phyloP scores from a whole-genome alignment of 1,140 invertebrate species.

The Magallana gigas region DNA sequence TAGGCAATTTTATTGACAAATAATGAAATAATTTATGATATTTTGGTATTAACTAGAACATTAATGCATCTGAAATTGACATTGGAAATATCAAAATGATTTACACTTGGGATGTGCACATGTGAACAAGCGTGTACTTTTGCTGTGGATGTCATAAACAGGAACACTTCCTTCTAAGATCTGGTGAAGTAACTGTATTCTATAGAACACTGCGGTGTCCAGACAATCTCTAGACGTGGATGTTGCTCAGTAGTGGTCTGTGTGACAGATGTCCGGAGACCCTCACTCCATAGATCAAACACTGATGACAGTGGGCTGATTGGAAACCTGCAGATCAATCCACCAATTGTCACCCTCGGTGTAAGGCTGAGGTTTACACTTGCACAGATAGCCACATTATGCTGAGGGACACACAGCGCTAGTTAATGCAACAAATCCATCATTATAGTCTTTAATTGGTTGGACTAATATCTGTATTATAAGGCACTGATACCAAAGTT shows the following conservation, averaged over 20 bases:
- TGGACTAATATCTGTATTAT: too few species aligned
- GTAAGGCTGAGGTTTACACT: too few species aligned
- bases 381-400: too few species aligned
- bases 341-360: too few species aligned
- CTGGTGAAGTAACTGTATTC: not conserved
- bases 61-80: not conserved
- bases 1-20: too few species aligned
- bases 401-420: too few species aligned
- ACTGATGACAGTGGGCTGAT: not conserved
- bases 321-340: not conserved
- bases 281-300: not conserved
- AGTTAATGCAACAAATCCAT: too few species aligned
- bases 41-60: not conserved
- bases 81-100: not conserved
- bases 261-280: slow-evolving; percentile 10
- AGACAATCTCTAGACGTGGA: not conserved
- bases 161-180: not conserved
- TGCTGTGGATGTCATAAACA: not conserved
- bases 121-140: not conserved
- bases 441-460: too few species aligned
- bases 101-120: not conserved
- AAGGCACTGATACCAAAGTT: too few species aligned
- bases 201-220: not conserved
- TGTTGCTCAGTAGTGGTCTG: not conserved
- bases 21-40: too few species aligned